Base-by-base conservation (phyloP, 2,888 invertebrate genomes). In the Therioaphis trifolii region DNA sequence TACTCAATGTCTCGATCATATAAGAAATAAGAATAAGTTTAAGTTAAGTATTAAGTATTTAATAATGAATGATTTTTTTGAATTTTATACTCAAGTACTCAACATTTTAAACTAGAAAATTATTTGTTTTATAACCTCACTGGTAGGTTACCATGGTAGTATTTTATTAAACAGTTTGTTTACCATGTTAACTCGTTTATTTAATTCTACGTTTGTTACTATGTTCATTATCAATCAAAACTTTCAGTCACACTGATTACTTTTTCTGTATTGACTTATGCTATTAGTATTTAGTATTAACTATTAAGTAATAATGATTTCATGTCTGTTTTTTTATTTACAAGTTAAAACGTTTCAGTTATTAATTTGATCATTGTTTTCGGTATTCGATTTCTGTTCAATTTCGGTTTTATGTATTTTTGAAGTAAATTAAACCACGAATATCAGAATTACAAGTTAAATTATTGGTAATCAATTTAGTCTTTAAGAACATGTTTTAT, bases 381-480 rank as follows among this genome's bases (percentile, higher is more conserved):
- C 27, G n/a, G 2, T 29, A 7, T n/a, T 52, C 27, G 3, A 11
- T 29, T 21, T n/a, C 1, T 40, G 14, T 40, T 24, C 21, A 58
- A 74, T 55, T 55, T 55, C 21, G 58, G 24, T 40, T 40, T 15
- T 5, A 29, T 58, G 40, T 24, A 58, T 40, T 46, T 74, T 21
- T 58, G 40, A 58, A 58, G 11, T 72, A 35, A 55, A 58, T 55
- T 29, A 40, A 29, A 58, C 40, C n/a, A 55, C 35, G 55, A 58
- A 55, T 55, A 55, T 74, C 72, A 74, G 21, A 74, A 21, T 74
- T 74, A 55, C 74, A 74, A 35, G 21, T 74, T 71, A 49, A 55
- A 55, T 58, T 74, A 74, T 52, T 72, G 72, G 72, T 72, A 72
- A 72, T 72, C 5, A 27, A 52, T 72, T 29, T 29, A 55, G 55